Conservation (phyloP, 2,888 invertebrate species). For the Agrochola litura region DNA sequence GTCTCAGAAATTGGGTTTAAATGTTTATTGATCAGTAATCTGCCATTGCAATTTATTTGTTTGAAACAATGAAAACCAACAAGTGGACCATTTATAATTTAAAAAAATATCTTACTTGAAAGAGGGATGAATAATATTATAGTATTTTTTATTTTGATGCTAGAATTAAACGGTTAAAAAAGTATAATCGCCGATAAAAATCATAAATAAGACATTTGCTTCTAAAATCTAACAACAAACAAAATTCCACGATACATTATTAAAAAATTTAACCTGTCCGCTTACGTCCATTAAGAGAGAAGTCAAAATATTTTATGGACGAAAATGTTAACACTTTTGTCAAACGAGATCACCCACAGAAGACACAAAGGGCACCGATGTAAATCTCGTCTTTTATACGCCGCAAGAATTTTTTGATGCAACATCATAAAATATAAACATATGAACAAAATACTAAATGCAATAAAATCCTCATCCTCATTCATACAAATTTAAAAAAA, state of each 20-base stretch:
- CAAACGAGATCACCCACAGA: constrained; percentile 85
- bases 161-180: constrained; percentile 9
- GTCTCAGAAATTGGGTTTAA: constrained; percentile 53
- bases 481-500: constrained; percentile 77
- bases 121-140: neutral
- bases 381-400: constrained; percentile 84
- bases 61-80: constrained; percentile 25
- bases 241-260: constrained; percentile 56
- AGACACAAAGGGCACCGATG: constrained; percentile 85
- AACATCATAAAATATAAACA: constrained; percentile 87
- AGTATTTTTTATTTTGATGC: neutral
- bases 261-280: constrained; percentile 74
- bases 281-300: constrained; percentile 82
- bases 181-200: constrained; percentile 24
- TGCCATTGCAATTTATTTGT: constrained; percentile 47
- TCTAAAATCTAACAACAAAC: constrained; percentile 52
- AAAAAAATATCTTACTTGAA: neutral
- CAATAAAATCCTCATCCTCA: constrained; percentile 83
- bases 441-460: constrained; percentile 85
- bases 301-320: constrained; percentile 90
- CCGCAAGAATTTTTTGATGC: constrained; percentile 79
- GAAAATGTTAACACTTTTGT: constrained; percentile 89
- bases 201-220: constrained; percentile 60
- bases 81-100: neutral
- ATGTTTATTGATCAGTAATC: constrained; percentile 60